Evolutionary conservation across 2,888 invertebrate genomes (phyloP).

Genomic region (Rutpela maculata): DNA sequence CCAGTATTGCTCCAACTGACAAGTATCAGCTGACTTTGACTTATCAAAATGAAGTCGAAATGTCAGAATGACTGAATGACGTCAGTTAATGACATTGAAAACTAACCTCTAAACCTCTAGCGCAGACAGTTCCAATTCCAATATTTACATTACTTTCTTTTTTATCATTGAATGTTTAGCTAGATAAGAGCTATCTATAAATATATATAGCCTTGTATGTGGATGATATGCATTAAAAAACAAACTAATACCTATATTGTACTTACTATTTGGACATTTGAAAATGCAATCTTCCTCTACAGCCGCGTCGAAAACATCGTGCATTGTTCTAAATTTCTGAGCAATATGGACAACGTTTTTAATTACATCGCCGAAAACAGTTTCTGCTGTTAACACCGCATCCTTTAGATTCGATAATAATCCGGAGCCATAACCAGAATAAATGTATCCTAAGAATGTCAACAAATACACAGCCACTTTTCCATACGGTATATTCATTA

Average conservation of each 20-base stretch:
- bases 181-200: no score
- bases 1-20: no score
- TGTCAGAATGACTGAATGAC: no score
- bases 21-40: no score
- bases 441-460: constrained; percentile 87
- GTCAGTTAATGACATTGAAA: no score
- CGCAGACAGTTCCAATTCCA: no score
- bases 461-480: constrained; percentile 84
- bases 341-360: constrained; percentile 84
- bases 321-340: constrained; percentile 84
- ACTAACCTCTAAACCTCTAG: no score
- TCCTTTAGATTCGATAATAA: constrained; percentile 84
- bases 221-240: no score
- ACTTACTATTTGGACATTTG: constrained; percentile 83
- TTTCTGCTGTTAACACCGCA: constrained; percentile 87
- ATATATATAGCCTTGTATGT: no score
- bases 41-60: no score
- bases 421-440: constrained; percentile 87
- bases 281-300: constrained; percentile 89
- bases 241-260: neutral
- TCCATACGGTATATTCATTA: constrained; percentile 86
- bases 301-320: constrained; percentile 89
- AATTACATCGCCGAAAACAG: constrained; percentile 87
- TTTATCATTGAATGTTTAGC: no score
- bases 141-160: no score